A percentile compares a stretch with the other conserved stretches of the same genome.
phyloP scores from a whole-genome alignment of 2,797 vertebrate genomes.

The Pangasius djambal region DNA sequence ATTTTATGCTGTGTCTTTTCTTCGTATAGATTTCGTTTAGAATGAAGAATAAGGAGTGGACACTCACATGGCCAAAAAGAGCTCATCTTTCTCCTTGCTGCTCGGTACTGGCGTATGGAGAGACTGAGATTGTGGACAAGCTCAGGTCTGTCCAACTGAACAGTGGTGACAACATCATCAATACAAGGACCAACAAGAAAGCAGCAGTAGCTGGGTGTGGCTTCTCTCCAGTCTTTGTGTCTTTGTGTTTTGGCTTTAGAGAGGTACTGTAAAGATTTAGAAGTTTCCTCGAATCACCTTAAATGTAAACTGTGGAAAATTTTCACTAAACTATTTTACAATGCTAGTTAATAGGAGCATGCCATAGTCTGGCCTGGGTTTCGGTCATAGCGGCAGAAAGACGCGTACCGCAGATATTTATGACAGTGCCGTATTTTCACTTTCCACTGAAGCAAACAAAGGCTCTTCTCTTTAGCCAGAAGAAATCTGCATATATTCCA shows the following conservation, averaged over 20 bases:
- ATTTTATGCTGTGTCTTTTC: not conserved
- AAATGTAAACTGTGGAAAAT: not conserved
- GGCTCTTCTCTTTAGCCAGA: not conserved
- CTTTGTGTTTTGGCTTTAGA: not conserved
- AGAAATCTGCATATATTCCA: conserved; percentile 1
- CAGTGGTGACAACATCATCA: not conserved
- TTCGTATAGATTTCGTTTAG: not conserved
- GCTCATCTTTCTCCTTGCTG: not conserved
- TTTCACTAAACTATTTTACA: not conserved
- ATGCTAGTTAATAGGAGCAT: too few relatives aligned
- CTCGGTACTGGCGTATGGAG: not conserved
- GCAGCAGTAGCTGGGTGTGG: not conserved
- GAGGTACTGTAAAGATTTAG: not conserved
- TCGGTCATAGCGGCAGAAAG: not conserved
- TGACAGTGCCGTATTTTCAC: not conserved
- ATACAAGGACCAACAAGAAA: not conserved
- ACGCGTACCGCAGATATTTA: not conserved
- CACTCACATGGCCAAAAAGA: not conserved
- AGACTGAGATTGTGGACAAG: not conserved
- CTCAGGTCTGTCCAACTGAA: not conserved
- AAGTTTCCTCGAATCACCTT: not conserved
- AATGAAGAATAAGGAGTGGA: not conserved
- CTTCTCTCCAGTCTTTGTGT: not conserved
- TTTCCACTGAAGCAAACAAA: not conserved
- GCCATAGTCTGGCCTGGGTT: not conserved